These are phyloP conservation scores for Meganola albula DNA, from an alignment of 2,888 invertebrate species.

Conservation along the genomic window DNA sequence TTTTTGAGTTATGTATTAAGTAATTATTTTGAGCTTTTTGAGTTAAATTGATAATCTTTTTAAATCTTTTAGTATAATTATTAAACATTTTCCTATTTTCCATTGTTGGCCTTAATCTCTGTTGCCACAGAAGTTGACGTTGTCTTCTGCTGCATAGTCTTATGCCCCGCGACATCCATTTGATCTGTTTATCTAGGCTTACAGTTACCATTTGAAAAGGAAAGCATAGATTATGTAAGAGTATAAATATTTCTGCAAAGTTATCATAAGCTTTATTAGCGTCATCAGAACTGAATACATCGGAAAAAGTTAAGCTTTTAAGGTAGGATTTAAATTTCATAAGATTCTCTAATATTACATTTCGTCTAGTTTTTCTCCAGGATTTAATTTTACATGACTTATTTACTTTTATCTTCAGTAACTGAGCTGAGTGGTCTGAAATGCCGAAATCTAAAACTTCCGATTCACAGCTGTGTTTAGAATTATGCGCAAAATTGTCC, in stretches of 20 bases:
- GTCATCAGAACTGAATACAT: neutral
- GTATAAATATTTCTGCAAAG: neutral
- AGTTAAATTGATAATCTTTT: conserved; percentile 1
- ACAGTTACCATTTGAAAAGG: neutral
- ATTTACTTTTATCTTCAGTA: neutral
- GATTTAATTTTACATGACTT: neutral
- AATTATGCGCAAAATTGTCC: too few species aligned
- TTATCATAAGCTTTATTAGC: neutral
- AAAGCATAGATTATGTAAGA: conserved; percentile 2
- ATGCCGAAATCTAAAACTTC: neutral
- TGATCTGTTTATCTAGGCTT: neutral
- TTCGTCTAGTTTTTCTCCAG: neutral
- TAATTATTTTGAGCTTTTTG: conserved; percentile 3
- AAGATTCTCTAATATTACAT: neutral
- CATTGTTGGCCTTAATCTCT: neutral
- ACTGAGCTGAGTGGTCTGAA: conserved; percentile 1
- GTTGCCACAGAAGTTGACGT: neutral
- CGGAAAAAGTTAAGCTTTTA: neutral
- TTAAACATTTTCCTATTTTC: neutral
- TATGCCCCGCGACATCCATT: conserved; percentile 2
- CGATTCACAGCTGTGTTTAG: neutral
- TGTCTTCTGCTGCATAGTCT: conserved; percentile 1
- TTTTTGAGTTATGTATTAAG: neutral
- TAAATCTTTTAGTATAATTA: neutral
- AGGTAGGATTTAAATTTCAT: neutral